Conservation (phyloP, 2,113 vertebrate genomes). For the Stictonetta naevosa region DNA sequence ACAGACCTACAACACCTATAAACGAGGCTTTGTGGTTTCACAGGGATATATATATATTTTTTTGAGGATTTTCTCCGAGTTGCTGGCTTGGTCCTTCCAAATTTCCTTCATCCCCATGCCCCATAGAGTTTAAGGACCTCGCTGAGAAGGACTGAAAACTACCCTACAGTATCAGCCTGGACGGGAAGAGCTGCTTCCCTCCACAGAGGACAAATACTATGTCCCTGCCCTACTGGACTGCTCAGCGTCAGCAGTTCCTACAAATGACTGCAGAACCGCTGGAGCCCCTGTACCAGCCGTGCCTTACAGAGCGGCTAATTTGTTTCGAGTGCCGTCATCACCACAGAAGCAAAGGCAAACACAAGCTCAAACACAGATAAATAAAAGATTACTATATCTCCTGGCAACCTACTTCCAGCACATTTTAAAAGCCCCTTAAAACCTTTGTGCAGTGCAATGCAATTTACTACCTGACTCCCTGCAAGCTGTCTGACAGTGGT, state of each 20-base stretch:
- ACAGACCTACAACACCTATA: background rate
- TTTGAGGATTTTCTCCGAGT: background rate
- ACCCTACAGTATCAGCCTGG: background rate
- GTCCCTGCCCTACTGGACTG: background rate
- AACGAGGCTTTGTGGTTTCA: background rate
- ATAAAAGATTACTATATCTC: slow-evolving; percentile 16
- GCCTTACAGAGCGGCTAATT: background rate
- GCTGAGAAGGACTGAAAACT: background rate
- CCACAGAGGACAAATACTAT: rapidly evolving
- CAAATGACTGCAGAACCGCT: background rate
- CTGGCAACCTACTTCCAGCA: background rate
- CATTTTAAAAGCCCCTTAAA: slow-evolving; percentile 11
- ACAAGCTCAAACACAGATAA: background rate
- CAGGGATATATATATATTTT: too few species aligned
- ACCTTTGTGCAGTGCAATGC: background rate
- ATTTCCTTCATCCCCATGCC: background rate
- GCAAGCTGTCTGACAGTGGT: background rate
- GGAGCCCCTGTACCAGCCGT: background rate
- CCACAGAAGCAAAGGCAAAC: background rate
- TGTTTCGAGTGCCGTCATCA: background rate
- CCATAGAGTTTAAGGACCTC: background rate
- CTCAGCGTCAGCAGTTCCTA: background rate
- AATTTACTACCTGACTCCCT: slow-evolving; percentile 1
- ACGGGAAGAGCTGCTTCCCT: background rate
- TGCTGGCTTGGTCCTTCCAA: background rate